Conservation (phyloP, 2,888 invertebrate genomes). For the Diplolepis rosae region DNA sequence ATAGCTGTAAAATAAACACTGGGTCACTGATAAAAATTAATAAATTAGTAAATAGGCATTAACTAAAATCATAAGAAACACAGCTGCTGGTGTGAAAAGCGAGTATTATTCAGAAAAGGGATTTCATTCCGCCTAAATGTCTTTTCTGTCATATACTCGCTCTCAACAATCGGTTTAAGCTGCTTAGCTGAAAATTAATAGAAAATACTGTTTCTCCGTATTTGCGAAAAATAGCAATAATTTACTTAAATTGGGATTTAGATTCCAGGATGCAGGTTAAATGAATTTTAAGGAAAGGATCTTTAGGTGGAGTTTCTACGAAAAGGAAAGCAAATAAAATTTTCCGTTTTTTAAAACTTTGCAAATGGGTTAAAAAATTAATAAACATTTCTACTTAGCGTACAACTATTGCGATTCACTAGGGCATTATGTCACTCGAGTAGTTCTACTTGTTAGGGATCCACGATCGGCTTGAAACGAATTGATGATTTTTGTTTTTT, state of each 20-base stretch:
- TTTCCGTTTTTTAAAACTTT: background rate
- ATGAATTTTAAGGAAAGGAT: constrained; percentile 25
- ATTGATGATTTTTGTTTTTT: background rate
- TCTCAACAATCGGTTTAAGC: constrained; percentile 50
- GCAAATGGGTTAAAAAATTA: constrained; percentile 35
- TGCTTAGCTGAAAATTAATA: constrained; percentile 57
- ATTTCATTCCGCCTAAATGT: background rate
- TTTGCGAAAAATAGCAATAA: constrained; percentile 44
- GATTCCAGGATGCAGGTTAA: too few relatives aligned
- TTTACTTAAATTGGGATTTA: constrained; percentile 21
- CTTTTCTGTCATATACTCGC: constrained; percentile 36
- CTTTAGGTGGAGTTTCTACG: constrained; percentile 12
- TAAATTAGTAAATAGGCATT: constrained; percentile 66
- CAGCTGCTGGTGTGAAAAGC: constrained; percentile 46
- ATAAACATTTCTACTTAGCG: constrained; percentile 52
- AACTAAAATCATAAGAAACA: constrained; percentile 57
- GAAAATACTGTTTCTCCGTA: constrained; percentile 50
- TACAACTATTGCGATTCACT: constrained; percentile 27
- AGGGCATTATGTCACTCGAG: too few relatives aligned
- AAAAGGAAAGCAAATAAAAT: background rate
- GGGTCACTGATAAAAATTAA: constrained; percentile 67
- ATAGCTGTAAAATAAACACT: constrained; percentile 69
- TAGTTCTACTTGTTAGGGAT: constrained; percentile 6
- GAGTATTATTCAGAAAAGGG: constrained; percentile 33
- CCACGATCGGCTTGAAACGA: background rate